Percentiles rank a stretch among this genome's conserved stretches.
Evolutionary conservation across 2,888 invertebrate species (phyloP).

Genomic region (Muschampia plurimacula): DNA sequence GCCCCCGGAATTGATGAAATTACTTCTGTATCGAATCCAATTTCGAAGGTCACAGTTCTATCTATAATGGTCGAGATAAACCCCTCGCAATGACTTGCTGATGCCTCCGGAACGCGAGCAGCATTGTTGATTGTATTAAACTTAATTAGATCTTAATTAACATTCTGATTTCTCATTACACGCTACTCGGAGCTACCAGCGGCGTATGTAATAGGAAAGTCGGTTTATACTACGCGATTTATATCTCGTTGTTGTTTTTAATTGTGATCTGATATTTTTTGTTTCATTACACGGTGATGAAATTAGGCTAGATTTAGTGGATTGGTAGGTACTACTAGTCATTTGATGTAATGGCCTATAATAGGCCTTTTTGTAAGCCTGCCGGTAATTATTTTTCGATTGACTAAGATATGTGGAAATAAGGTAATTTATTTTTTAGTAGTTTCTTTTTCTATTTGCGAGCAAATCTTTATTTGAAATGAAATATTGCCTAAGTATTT

Average conservation of each 20-base stretch:
- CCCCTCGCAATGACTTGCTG: slow-evolving; percentile 80
- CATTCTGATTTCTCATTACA: slow-evolving; percentile 85
- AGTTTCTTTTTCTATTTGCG: neutral
- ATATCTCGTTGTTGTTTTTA: slow-evolving; percentile 73
- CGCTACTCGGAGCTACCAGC: slow-evolving; percentile 81
- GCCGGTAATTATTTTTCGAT: slow-evolving; percentile 20
- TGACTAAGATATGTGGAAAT: neutral
- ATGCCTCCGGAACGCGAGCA: slow-evolving; percentile 80
- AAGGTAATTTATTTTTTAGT: neutral
- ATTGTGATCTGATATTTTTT: slow-evolving; percentile 62
- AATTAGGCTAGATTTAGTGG: slow-evolving; percentile 64
- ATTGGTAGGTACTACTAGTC: slow-evolving; percentile 50
- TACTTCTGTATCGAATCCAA: slow-evolving; percentile 44
- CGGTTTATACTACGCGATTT: slow-evolving; percentile 69
- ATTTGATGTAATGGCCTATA: slow-evolving; percentile 47
- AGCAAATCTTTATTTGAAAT: too few species aligned
- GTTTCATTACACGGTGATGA: slow-evolving; percentile 59
- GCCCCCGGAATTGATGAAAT: slow-evolving; percentile 46
- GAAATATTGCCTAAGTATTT: too few species aligned
- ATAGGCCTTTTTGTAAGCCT: slow-evolving; percentile 18
- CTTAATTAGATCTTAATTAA: slow-evolving; percentile 86
- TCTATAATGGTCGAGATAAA: slow-evolving; percentile 59
- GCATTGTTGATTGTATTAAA: slow-evolving; percentile 85
- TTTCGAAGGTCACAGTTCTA: slow-evolving; percentile 68
- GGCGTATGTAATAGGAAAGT: slow-evolving; percentile 78